Conservation (phyloP, 2,888 invertebrate species). For the Acronicta psi region DNA sequence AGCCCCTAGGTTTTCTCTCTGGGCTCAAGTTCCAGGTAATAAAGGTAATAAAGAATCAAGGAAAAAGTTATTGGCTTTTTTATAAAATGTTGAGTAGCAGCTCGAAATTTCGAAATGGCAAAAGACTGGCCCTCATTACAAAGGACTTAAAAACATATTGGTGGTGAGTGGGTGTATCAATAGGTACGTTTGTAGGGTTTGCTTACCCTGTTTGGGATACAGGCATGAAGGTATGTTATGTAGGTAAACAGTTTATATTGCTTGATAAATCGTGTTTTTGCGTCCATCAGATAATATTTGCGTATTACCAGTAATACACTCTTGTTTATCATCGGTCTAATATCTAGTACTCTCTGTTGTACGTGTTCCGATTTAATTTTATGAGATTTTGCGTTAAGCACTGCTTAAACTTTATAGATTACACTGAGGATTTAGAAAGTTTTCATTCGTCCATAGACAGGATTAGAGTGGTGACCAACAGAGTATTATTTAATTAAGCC, state of each 20-base stretch:
- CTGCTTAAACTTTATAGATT: constrained; percentile 34
- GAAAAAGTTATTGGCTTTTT: no score
- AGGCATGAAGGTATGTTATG: no score
- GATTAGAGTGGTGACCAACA: constrained; percentile 28
- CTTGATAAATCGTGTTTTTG: neutral
- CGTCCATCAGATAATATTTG: constrained; percentile 1
- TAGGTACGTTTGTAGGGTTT: no score
- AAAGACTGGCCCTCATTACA: no score
- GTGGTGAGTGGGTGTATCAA: no score
- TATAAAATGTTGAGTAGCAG: no score
- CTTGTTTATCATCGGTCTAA: constrained; percentile 32
- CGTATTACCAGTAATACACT: constrained; percentile 12
- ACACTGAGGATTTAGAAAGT: constrained; percentile 39
- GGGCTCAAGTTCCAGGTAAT: no score
- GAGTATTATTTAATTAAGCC: constrained; percentile 14
- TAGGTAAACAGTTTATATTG: neutral
- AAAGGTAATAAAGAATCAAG: no score
- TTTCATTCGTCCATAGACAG: constrained; percentile 27
- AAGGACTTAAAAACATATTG: no score
- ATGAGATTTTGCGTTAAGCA: constrained; percentile 40
- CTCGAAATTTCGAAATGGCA: no score
- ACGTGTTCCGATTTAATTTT: constrained; percentile 52
- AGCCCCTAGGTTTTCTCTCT: no score
- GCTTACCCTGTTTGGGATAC: no score
- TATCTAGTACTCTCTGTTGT: constrained; percentile 8